phyloP scores from a whole-genome alignment of 2,113 vertebrate species.

The Lampris incognitus region DNA sequence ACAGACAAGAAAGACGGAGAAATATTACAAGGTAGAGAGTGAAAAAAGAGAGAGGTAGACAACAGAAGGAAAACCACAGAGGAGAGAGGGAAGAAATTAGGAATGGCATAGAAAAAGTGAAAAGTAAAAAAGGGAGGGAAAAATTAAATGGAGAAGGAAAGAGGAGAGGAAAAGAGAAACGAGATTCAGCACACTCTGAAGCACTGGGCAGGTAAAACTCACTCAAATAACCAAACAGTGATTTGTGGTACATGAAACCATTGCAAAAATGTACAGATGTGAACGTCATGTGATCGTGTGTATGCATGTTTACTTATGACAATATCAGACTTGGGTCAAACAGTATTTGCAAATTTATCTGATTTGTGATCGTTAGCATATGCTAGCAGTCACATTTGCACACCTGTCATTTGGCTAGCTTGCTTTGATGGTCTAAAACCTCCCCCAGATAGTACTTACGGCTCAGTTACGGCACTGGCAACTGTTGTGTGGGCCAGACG shows the following conservation, averaged over 20 bases:
- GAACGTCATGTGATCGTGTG: neutral
- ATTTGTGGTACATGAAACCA: neutral
- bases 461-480: too few relatives aligned
- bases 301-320: neutral
- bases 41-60: too few relatives aligned
- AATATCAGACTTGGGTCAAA: constrained; percentile 19
- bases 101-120: too few relatives aligned
- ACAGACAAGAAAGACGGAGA: too few relatives aligned
- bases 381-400: too few relatives aligned
- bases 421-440: too few relatives aligned
- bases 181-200: neutral
- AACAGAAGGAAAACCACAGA: too few relatives aligned
- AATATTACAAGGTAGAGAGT: too few relatives aligned
- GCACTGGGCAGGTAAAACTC: neutral
- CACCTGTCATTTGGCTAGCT: too few relatives aligned
- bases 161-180: neutral
- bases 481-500: too few relatives aligned
- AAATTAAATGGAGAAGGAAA: constrained; percentile 50
- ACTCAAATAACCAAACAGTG: neutral
- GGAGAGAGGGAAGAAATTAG: too few relatives aligned
- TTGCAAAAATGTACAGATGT: neutral
- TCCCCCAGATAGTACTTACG: too few relatives aligned
- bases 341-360: neutral
- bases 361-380: neutral
- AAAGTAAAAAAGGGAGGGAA: neutral